These are phyloP conservation scores for Drosophila rubida DNA, from an alignment of 2,888 invertebrate genomes.

Conservation along the genomic window DNA sequence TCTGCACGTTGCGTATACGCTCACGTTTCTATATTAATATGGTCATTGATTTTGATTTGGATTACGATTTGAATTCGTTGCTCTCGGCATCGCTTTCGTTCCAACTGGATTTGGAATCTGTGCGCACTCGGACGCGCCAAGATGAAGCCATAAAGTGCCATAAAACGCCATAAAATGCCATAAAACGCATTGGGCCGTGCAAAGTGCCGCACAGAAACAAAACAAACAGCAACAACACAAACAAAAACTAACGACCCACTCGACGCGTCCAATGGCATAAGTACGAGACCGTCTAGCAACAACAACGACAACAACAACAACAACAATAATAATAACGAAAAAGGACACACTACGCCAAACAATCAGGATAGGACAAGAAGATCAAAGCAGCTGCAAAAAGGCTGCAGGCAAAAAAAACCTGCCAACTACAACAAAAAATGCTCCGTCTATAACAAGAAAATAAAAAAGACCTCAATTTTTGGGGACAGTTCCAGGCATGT, in stretches of 20 bases:
- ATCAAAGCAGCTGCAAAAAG: slow-evolving; percentile 61
- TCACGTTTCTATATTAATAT: slow-evolving; percentile 67
- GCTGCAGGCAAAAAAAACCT: slow-evolving; percentile 44
- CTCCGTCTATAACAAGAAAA: slow-evolving; percentile 16
- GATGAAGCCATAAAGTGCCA: slow-evolving; percentile 50
- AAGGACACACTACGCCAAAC: slow-evolving; percentile 23
- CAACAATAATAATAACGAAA: slow-evolving; percentile 16
- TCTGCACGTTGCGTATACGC: slow-evolving; percentile 27
- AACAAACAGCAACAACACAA: slow-evolving; percentile 7
- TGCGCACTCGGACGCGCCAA: slow-evolving; percentile 14
- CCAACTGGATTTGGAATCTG: slow-evolving; percentile 1
- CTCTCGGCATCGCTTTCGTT: background rate
- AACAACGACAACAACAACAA: slow-evolving; percentile 8
- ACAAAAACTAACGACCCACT: slow-evolving; percentile 46
- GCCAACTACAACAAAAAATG: slow-evolving; percentile 3
- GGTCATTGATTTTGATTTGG: slow-evolving; percentile 61
- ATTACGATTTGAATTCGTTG: slow-evolving; percentile 13
- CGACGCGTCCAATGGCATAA: too few species aligned
- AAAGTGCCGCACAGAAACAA: slow-evolving; percentile 47
- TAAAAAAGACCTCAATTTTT: slow-evolving; percentile 22
- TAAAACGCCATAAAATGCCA: slow-evolving; percentile 50
- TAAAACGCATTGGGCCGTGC: slow-evolving; percentile 71
- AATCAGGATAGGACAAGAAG: slow-evolving; percentile 43
- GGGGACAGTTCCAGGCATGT: slow-evolving; percentile 24
- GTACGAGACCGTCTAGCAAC: slow-evolving; percentile 1